Percentiles rank a stretch among this genome's conserved stretches.
Evolutionary conservation across 2,797 vertebrate genomes (phyloP).

Genomic region (Valencia hispanica): DNA sequence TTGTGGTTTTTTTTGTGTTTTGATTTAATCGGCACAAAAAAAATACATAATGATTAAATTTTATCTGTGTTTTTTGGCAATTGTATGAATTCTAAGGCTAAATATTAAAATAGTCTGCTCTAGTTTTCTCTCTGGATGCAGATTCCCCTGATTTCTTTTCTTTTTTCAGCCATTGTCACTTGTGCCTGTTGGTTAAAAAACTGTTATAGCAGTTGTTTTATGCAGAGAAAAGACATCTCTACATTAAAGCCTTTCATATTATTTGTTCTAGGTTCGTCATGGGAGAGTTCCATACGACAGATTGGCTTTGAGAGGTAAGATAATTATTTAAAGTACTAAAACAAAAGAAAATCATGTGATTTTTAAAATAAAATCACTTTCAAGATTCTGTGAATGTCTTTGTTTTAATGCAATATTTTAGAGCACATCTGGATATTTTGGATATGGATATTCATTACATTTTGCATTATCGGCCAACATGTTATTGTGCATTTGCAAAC

Average conservation of each 20-base stretch:
- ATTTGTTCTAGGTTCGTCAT: slow-evolving; percentile 84
- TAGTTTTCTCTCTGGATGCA: not conserved
- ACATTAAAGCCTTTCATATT: not conserved
- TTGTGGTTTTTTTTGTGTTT: too few relatives aligned
- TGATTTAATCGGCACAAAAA: too few relatives aligned
- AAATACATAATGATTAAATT: too few relatives aligned
- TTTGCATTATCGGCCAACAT: not conserved
- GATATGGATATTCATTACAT: not conserved
- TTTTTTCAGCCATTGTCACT: not conserved
- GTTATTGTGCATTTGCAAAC: not conserved
- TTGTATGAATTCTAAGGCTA: not conserved
- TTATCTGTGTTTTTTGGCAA: not conserved
- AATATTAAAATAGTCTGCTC: not conserved
- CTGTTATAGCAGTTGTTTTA: not conserved
- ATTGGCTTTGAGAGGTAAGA: slow-evolving; percentile 98
- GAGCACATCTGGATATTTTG: not conserved
- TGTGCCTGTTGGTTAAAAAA: not conserved
- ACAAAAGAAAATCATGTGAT: not conserved
- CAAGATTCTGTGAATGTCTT: not conserved
- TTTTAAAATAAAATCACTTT: not conserved
- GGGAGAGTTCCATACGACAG: slow-evolving; percentile 95
- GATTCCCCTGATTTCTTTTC: not conserved
- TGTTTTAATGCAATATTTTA: not conserved
- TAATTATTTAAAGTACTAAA: not conserved
- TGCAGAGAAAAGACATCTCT: slow-evolving; percentile 19